phyloP scores from a whole-genome alignment of 2,888 invertebrate species.

The Noctua pronuba region DNA sequence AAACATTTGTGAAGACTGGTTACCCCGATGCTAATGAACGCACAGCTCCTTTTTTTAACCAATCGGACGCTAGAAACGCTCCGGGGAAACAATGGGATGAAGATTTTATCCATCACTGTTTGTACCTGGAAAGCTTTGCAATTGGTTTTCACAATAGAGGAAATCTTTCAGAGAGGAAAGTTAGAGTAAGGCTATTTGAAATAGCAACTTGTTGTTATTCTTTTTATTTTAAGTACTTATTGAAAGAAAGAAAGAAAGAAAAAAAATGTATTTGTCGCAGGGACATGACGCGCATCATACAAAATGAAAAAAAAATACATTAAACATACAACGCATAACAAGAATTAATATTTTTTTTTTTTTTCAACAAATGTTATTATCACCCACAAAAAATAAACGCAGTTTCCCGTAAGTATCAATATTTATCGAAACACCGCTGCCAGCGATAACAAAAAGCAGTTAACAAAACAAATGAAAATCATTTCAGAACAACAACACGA shows the following conservation, averaged over 20 bases:
- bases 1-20: slow-evolving; percentile 14
- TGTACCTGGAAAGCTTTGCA: background rate
- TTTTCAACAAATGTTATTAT: too few species aligned
- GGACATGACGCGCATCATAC: too few species aligned
- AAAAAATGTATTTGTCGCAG: too few species aligned
- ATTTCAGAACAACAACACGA: slow-evolving; percentile 21
- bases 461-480: slow-evolving; percentile 17
- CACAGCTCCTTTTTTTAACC: slow-evolving; percentile 29
- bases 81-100: slow-evolving; percentile 2
- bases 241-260: too few species aligned
- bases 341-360: too few species aligned
- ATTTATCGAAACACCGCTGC: background rate
- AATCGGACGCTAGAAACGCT: slow-evolving; percentile 15
- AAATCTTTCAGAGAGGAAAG: background rate
- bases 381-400: background rate
- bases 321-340: too few species aligned
- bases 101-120: slow-evolving; percentile 17
- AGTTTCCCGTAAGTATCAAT: background rate
- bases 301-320: too few species aligned
- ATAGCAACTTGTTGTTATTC: background rate
- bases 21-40: slow-evolving; percentile 46
- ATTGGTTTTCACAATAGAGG: background rate
- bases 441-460: background rate
- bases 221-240: background rate
- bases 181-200: background rate